phyloP scores from a whole-genome alignment of 1,140 invertebrate species.

The Triops longicaudatus region DNA sequence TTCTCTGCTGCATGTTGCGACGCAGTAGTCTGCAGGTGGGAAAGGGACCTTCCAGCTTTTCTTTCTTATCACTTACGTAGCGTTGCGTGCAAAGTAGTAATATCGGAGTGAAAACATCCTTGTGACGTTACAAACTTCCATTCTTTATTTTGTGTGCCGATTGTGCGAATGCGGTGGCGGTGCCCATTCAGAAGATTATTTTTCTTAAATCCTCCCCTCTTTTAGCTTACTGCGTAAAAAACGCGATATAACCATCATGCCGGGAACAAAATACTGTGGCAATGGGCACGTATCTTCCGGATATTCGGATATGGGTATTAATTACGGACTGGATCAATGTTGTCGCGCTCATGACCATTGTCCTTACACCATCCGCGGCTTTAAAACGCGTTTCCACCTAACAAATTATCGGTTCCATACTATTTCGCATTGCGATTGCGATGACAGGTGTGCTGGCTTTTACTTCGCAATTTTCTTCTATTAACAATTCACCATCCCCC shows the following conservation, averaged over 20 bases:
- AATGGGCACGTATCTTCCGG: conserved; percentile 58
- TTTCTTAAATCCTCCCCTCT: conserved; percentile 26
- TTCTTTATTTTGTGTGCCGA: background rate
- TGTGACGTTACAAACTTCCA: background rate
- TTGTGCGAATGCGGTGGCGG: background rate
- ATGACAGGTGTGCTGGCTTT: conserved; percentile 57
- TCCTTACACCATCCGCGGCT: conserved; percentile 53
- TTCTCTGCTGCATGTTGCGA: conserved; percentile 20
- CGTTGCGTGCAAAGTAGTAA: background rate
- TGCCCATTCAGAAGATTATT: background rate
- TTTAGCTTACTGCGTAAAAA: conserved; percentile 39
- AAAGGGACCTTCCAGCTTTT: background rate
- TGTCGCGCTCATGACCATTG: conserved; percentile 70
- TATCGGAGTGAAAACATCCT: background rate
- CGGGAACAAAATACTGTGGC: conserved; percentile 60
- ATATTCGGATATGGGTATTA: conserved; percentile 58
- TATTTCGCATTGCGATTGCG: conserved; percentile 75
- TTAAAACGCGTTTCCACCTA: conserved; percentile 57
- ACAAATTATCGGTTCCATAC: conserved; percentile 76
- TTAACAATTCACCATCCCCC: conserved; percentile 14
- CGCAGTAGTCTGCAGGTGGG: background rate
- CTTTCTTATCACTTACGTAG: background rate
- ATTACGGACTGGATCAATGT: conserved; percentile 59
- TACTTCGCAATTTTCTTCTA: background rate
- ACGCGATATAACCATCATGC: conserved; percentile 27